Evolutionary conservation across 1,140 invertebrate genomes (phyloP), one percentile per base, ranked within the genome.

Genomic region (Caenorhabditis latens): DNA sequence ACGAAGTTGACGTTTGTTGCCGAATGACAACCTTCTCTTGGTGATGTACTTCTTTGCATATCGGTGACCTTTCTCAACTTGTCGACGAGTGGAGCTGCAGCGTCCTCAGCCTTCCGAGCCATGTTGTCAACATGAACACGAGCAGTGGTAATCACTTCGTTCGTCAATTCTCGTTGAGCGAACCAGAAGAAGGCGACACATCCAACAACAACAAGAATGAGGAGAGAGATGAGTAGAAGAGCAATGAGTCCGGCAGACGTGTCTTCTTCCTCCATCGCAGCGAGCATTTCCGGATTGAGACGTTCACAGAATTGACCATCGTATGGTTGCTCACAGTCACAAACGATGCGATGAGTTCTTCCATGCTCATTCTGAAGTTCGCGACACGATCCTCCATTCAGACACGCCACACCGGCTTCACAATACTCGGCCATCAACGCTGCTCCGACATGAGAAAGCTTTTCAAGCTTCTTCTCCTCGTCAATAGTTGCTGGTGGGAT

Each of bases 391-490:
- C 85, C 85, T 83, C 75, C 85, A 32, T 86, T 79, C 57, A 61
- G 21, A 58, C 85, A 86, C 7, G 57, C 85, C n/a, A 61, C 57
- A 9, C 79, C 85, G 5, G 43, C 32, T 40, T 63, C 16, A 46
- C 85, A 86, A 24, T 75, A 58, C n/a, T 86, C 85, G 13, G 79
- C 67, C 85, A 86, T 86, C 71, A 63, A n/a, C 13, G 67, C 71
- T 42, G 63, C 42, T 19, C 85, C 75, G 32, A 83, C 42, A 43
- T 58, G 57, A 21, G 85, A 82, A 16, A 55, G 46, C 5, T 83
- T 55, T 40, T 48, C 63, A 16, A 86, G 63, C 16, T 53, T 43
- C 11, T 50, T 46, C 48, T 71, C 21, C 14, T 43, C 85, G 16
- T 57, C 53, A 46, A 53, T 50, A 4, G 67, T 79, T 19, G 32